Evolutionary conservation across 2,113 vertebrate genomes (phyloP).

Genomic region (Phocoena sinus): DNA sequence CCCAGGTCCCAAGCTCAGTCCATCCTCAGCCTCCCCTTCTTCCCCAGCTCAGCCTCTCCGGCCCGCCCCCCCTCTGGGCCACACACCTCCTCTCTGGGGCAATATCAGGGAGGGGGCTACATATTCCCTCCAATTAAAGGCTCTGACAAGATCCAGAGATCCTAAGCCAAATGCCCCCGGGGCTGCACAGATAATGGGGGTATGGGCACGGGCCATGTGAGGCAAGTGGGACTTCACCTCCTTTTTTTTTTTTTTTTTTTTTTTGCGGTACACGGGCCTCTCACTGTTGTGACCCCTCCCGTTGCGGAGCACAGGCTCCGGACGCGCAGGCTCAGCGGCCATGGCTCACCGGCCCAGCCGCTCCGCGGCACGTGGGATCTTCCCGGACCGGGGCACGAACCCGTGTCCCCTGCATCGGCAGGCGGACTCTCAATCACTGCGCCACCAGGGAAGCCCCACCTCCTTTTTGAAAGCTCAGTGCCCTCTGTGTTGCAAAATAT

Average conservation of each 20-base stretch:
- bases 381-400: too few relatives aligned
- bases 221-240: fast-evolving
- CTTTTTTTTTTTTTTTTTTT: too few relatives aligned
- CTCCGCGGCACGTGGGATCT: too few relatives aligned
- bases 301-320: too few relatives aligned
- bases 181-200: neutral
- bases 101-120: neutral
- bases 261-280: too few relatives aligned
- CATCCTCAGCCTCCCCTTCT: neutral
- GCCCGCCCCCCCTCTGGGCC: neutral
- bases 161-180: neutral
- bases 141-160: neutral
- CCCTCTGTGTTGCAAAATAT: neutral
- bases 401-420: too few relatives aligned
- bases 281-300: too few relatives aligned
- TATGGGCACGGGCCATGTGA: fast-evolving
- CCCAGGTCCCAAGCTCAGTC: neutral
- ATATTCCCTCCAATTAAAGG: neutral
- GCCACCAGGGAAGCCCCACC: too few relatives aligned
- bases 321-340: too few relatives aligned
- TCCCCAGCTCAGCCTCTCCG: neutral
- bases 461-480: neutral
- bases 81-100: neutral
- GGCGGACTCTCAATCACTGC: too few relatives aligned
- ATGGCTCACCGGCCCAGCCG: too few relatives aligned